A percentile compares a stretch with the other conserved stretches of the same genome.
Conservation (phyloP, 2,113 vertebrate species). For the Microtus pennsylvanicus region DNA sequence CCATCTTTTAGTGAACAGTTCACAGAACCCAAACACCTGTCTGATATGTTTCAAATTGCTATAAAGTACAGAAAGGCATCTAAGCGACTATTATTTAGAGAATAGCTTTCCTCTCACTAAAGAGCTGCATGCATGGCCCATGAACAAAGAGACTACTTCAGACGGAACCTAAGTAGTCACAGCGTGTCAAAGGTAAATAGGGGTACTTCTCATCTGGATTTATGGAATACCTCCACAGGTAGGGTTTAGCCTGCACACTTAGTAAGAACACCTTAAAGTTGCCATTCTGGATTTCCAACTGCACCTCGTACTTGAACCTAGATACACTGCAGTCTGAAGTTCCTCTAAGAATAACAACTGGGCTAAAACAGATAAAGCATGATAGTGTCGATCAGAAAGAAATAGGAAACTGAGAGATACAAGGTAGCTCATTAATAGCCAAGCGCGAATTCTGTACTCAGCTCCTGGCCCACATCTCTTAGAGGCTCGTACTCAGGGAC, state of each 20-base stretch:
- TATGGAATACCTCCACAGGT: background rate
- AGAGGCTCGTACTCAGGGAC: background rate
- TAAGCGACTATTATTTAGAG: background rate
- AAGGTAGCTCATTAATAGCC: background rate
- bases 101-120: background rate
- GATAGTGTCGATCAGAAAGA: background rate
- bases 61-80: too few species aligned
- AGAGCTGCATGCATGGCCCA: fast-evolving
- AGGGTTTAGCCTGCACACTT: background rate
- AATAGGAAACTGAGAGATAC: background rate
- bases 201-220: background rate
- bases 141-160: background rate
- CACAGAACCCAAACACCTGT: background rate
- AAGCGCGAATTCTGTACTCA: background rate
- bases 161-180: background rate
- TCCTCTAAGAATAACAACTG: background rate
- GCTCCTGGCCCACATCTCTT: background rate
- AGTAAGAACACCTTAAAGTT: background rate
- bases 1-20: background rate
- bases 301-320: background rate
- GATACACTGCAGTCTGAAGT: background rate
- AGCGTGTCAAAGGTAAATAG: background rate
- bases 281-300: background rate
- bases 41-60: background rate
- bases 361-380: background rate